Conservation (phyloP, 2,113 vertebrate genomes). For the Oreotrochilus melanogaster region DNA sequence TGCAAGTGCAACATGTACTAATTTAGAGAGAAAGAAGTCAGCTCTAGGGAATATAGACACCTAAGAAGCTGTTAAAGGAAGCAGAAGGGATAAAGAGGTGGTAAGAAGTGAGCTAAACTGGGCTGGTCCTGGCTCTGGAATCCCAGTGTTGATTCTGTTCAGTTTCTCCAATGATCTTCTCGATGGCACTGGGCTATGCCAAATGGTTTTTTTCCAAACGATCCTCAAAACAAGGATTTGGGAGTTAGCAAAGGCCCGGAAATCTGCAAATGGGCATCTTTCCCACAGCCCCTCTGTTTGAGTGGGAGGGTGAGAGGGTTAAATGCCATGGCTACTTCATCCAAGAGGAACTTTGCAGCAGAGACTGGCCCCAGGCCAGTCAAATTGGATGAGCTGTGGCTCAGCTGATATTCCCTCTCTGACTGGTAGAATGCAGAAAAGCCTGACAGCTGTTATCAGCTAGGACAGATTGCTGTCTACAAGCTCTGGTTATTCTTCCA, state of each 20-base stretch:
- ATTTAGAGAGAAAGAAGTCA: not conserved
- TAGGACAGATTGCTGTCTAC: not conserved
- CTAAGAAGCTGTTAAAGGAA: not conserved
- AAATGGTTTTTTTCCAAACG: not conserved
- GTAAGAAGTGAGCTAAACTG: not conserved
- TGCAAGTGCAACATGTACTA: not conserved
- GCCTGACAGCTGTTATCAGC: not conserved
- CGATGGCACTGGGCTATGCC: not conserved
- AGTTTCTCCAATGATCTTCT: not conserved
- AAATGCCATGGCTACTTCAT: not conserved
- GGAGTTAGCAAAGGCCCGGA: not conserved
- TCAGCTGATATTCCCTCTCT: not conserved
- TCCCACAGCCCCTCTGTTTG: rapidly evolving
- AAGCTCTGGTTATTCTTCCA: not conserved
- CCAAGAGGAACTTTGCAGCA: not conserved
- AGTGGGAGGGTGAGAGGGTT: not conserved
- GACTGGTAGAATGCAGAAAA: not conserved
- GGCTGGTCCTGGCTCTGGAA: not conserved
- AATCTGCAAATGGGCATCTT: not conserved
- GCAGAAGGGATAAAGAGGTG: not conserved
- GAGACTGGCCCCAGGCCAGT: not conserved
- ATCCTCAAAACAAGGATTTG: not conserved
- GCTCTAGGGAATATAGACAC: not conserved
- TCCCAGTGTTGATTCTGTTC: not conserved
- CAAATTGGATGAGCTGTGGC: not conserved